Evolutionary conservation across 1,140 invertebrate species (phyloP), one percentile per base, ranked within the genome.

Genomic region (Lucilia cuprina): DNA sequence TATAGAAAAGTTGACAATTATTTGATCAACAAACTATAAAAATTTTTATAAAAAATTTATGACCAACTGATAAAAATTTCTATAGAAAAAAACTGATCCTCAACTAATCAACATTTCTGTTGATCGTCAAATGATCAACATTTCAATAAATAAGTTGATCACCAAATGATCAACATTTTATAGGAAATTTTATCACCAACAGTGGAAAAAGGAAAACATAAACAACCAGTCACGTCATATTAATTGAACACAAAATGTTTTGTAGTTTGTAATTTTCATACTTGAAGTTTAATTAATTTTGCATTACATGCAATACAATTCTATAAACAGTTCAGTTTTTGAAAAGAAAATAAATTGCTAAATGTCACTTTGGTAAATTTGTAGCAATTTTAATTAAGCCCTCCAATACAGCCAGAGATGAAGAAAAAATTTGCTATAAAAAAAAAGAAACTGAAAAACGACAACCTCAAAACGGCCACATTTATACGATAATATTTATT

Each of bases 321-420:
- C 13, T 12, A 60, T 17, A 14, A 12, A 12, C 4, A 60, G 50
- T 60, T 14, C 50, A 17, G 17, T 60, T 60, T 5, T 21, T 19
- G 60, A 70, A 70, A 70, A 70, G 19, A 21, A 70, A 21, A 70
- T 70, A 70, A 70, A 70, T 70, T 70, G 60, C 25, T 70, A 70
- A 70, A 70, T 70, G 60, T 70, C 60, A 70, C 60, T 70, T 21
- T 19, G 19, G 2, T 70, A 70, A 70, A 70, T 70, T 70, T 70
- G 60, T 70, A 70, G 60, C 60, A 70, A 70, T 70, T 70, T 70
- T 70, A 70, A 70, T 70, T 70, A 70, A 70, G 17, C 60, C 60
- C 60, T 70, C 17, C 50, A 60, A 70, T 19, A 70, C 60, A 30
- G 25, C 25, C 25, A 19, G 60, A 60, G 50, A 60, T 70, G 17